Percentiles rank a stretch among this genome's conserved stretches.
These are phyloP conservation scores for Ophion ventricosus DNA, from an alignment of 2,888 invertebrate genomes.

Conservation along the genomic window DNA sequence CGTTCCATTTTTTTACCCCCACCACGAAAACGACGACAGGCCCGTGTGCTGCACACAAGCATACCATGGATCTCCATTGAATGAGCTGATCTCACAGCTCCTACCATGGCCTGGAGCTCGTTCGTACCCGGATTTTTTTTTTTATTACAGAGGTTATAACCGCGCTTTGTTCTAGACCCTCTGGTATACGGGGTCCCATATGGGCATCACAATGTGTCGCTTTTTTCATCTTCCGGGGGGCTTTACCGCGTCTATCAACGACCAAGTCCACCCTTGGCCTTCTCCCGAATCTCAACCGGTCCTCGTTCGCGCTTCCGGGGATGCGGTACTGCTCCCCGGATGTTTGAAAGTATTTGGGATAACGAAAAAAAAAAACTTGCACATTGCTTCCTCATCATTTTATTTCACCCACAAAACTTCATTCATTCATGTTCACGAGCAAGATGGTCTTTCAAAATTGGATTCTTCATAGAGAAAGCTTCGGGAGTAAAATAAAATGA, in stretches of 20 bases:
- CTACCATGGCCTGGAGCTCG: slow-evolving; percentile 67
- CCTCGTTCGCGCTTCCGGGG: slow-evolving; percentile 25
- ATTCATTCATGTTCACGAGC: too few species aligned
- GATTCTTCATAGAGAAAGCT: too few species aligned
- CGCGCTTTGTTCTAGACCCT: slow-evolving; percentile 80
- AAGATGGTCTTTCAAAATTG: too few species aligned
- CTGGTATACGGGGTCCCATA: slow-evolving; percentile 74
- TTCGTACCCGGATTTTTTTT: slow-evolving; percentile 81
- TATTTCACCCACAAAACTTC: not conserved
- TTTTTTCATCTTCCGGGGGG: slow-evolving; percentile 79
- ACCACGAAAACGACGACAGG: slow-evolving; percentile 28
- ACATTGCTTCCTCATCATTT: not conserved
- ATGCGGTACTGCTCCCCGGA: slow-evolving; percentile 20
- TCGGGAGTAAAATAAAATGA: too few species aligned
- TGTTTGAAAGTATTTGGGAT: not conserved
- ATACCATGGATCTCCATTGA: slow-evolving; percentile 48
- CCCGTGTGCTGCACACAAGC: slow-evolving; percentile 41
- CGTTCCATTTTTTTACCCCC: slow-evolving; percentile 42
- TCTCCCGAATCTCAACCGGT: slow-evolving; percentile 29
- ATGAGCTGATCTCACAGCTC: slow-evolving; percentile 59
- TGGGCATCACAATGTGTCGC: slow-evolving; percentile 80
- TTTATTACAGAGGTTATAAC: slow-evolving; percentile 30
- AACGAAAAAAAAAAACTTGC: not conserved
- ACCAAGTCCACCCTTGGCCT: slow-evolving; percentile 64
- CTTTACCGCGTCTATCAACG: slow-evolving; percentile 55